Base-by-base conservation (phyloP, 1,140 invertebrate genomes). In the Drosophila littoralis region DNA sequence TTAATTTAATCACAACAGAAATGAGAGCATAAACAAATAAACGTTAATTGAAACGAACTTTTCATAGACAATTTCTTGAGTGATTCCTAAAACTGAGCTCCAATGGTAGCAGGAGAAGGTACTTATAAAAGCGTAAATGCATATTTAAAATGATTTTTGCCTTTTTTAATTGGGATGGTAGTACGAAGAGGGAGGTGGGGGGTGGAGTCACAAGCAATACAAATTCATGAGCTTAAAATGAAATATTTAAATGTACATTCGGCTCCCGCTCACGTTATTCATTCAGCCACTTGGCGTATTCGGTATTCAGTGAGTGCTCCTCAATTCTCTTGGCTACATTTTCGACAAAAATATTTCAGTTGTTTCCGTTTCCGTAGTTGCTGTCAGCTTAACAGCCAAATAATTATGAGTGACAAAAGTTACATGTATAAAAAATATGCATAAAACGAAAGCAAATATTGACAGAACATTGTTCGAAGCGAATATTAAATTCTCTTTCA, bases 341-440 rank as follows among this genome's bases (percentile, higher is more conserved):
- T 78, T 68, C 65, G 73, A 80, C 84, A 89, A 77, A 89, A 77
- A 88, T 86, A 86, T 69, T 89, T 83, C 81, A 78, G 82, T 80
- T 88, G 83, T 84, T 88, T 88, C 84, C 84, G 77, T 81, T 88
- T 84, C 77, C 80, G 84, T 54, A 66, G 69, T 68, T 76, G 84
- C 66, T 79, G 65, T 71, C 72, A 75, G 76, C 65, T 79, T 75
- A 88, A 78, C 84, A 80, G 77, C 66, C 84, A 83, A 89, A 89
- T 89, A 88, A 88, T 89, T 89, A 88, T 88, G 84, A 88, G 79
- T 88, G 84, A 78, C 84, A 88, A 88, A 88, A 89, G 84, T 89
- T 89, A 80, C 59, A 84, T 80, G 89, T 89, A 84, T 83, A 43
- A 46, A 81, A 60, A 12, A 28, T 48, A 77, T 28, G 22, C 22